Conservation (phyloP, 1,140 invertebrate genomes). For the Atta cephalotes region DNA sequence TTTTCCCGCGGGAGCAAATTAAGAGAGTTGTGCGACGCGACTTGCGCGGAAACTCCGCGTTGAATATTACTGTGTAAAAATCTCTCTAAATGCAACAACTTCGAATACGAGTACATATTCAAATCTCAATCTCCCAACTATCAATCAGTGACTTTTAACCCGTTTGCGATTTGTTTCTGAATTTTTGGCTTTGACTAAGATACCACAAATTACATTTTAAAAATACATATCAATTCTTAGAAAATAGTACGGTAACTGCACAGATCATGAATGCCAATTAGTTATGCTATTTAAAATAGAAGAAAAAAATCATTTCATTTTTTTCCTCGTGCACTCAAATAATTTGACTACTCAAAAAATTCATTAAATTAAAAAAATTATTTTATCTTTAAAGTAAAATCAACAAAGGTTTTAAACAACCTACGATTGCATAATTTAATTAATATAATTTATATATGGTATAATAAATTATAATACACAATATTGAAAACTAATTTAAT, state of each 20-base stretch:
- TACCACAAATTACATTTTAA: neutral
- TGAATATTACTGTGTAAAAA: neutral
- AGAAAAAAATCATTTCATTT: constrained; percentile 75
- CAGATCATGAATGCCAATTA: constrained; percentile 69
- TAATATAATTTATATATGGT: neutral
- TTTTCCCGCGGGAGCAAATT: constrained; percentile 71
- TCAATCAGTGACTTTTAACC: neutral
- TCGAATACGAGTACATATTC: neutral
- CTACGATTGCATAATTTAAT: neutral
- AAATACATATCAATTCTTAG: neutral
- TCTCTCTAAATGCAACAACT: neutral
- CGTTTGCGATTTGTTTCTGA: neutral
- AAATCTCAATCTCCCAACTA: neutral
- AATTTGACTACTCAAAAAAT: constrained; percentile 79
- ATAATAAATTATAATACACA: neutral
- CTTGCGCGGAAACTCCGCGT: constrained; percentile 19
- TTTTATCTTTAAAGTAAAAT: constrained; percentile 38
- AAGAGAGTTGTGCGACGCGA: constrained; percentile 50
- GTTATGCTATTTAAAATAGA: constrained; percentile 72
- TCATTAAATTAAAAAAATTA: constrained; percentile 77
- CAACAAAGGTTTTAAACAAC: constrained; percentile 37
- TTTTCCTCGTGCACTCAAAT: constrained; percentile 77
- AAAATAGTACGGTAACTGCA: neutral
- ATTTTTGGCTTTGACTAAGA: neutral
- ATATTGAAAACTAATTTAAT: constrained; percentile 5